phyloP scores from a whole-genome alignment of 2,888 invertebrate species.

The Gymnocheta viridis region DNA sequence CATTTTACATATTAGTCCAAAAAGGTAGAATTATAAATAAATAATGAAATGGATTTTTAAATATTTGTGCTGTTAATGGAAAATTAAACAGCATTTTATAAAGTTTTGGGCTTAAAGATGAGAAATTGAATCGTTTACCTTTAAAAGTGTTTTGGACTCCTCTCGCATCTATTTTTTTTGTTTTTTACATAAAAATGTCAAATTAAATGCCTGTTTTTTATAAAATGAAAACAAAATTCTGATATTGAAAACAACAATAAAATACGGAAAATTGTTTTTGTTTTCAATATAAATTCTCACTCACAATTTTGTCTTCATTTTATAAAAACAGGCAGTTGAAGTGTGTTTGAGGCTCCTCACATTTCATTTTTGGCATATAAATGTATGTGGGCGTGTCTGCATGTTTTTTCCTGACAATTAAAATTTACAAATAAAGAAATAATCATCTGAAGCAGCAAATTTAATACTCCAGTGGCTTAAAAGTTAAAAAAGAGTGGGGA shows the following conservation, averaged over 20 bases:
- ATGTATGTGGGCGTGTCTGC: not conserved
- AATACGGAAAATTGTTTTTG: too few relatives aligned
- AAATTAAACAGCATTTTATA: constrained; percentile 6
- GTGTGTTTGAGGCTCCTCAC: not conserved
- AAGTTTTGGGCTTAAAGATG: not conserved
- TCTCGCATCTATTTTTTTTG: not conserved
- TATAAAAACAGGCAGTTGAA: too few relatives aligned
- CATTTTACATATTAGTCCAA: not conserved
- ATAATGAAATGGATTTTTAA: not conserved
- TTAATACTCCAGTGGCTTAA: not conserved
- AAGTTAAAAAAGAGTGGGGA: not conserved
- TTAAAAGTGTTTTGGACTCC: not conserved
- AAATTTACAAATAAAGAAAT: not conserved
- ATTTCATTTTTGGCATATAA: not conserved
- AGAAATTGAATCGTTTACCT: not conserved
- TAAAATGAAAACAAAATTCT: too few relatives aligned
- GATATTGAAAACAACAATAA: too few relatives aligned
- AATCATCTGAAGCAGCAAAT: not conserved
- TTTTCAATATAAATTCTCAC: too few relatives aligned
- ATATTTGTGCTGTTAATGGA: not conserved
- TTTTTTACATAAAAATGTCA: not conserved
- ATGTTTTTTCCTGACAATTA: not conserved
- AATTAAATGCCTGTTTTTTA: too few relatives aligned
- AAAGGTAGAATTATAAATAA: not conserved
- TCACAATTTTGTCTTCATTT: too few relatives aligned